Evolutionary conservation across 1,140 invertebrate species (phyloP), one percentile per base, ranked within the genome.

Genomic region (Eupristina koningsbergeri): DNA sequence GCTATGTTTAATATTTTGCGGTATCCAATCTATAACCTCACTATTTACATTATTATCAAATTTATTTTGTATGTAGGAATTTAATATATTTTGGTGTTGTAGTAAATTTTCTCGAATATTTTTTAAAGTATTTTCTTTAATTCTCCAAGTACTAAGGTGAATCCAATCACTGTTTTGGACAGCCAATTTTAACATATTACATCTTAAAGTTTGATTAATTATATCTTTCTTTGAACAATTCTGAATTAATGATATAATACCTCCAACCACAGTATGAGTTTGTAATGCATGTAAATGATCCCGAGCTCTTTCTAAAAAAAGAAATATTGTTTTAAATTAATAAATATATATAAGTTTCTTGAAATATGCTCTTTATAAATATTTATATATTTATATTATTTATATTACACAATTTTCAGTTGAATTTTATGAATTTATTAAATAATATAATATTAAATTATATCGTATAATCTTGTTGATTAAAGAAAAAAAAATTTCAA

Each of bases 241-340:
- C 91, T 98, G 96, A 0, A 98, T 97, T 47, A 98, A 98, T 15
- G 98, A 99, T 77, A 99, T 95, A 3, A 99, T 95, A 3, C 98
- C 98, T 26, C 96, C 97, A 19, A 99, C 93, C 1, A 99, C 97
- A 81, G 94, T 93, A 86, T 95, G 95, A 26, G 94, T 92, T 0
- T 96, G 96, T 86, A 96, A 93, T 86, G 94, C 94, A 83, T 97
- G 94, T 31, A 99, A 93, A 90, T 96, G 95, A 93, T 99, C 98
- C 89, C 95, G 94, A 0, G 98, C 98, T 84, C 99, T 95, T 94
- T 99, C 98, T 99, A 91, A 85, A 93, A 93, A 85, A 15, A 50
- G 13, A 50, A 50, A 50, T 50, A 50, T 50, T 7, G 5, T 45
- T 5, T 45, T 11, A 45, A 45, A 7, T 45, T 7, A 45, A 7